Percentiles rank a stretch among this genome's conserved stretches.
phyloP scores from a whole-genome alignment of 2,888 invertebrate genomes.

The Cybosia mesomella region DNA sequence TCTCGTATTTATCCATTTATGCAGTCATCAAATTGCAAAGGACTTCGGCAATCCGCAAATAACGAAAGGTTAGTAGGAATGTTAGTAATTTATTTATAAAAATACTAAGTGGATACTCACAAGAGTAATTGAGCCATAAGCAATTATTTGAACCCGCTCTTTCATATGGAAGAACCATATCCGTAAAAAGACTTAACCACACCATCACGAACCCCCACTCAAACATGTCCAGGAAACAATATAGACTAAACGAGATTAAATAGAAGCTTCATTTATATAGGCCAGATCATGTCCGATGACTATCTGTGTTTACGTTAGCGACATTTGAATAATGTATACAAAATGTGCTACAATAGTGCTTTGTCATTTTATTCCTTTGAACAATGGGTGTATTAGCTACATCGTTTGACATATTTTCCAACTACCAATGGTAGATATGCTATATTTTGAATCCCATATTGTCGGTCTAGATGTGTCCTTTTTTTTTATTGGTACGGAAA shows the following conservation, averaged over 20 bases:
- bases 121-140: constrained; percentile 68
- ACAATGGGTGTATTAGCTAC: constrained; percentile 30
- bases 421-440: neutral
- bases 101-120: constrained; percentile 56
- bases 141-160: constrained; percentile 52
- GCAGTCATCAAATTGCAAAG: neutral
- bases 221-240: constrained; percentile 45
- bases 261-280: constrained; percentile 13
- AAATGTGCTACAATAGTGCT: constrained; percentile 31
- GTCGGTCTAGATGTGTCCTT: too few species aligned
- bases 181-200: constrained; percentile 47
- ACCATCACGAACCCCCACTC: constrained; percentile 53
- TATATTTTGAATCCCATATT: too few species aligned
- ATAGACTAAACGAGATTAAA: constrained; percentile 10
- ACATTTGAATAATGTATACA: constrained; percentile 37
- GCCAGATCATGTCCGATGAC: constrained; percentile 1
- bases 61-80: too few species aligned
- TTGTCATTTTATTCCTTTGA: constrained; percentile 35
- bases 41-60: too few species aligned
- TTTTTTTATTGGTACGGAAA: too few species aligned
- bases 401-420: constrained; percentile 7
- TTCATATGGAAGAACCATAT: constrained; percentile 36
- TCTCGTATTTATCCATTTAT: neutral
- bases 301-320: constrained; percentile 14
- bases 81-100: neutral